phyloP scores from a whole-genome alignment of 2,888 invertebrate species.

The Pandemis heparana region DNA sequence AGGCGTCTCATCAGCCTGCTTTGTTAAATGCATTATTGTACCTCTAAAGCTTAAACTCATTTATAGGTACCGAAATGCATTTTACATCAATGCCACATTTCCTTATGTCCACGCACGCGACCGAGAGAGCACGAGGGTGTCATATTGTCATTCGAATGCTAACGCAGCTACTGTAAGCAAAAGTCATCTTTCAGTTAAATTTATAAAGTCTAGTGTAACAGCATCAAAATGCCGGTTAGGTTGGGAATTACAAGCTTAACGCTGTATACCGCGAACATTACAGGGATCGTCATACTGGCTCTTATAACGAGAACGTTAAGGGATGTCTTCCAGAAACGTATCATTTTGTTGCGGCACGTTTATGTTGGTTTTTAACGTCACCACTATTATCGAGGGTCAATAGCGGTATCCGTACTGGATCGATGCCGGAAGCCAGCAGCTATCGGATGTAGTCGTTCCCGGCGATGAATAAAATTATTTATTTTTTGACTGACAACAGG shows the following conservation, averaged over 20 bases:
- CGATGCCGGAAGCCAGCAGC: slow-evolving; percentile 70
- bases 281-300: slow-evolving; percentile 23
- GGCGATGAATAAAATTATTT: slow-evolving; percentile 55
- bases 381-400: slow-evolving; percentile 69
- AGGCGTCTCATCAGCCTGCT: too few relatives aligned
- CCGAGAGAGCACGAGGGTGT: slow-evolving; percentile 41
- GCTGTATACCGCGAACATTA: slow-evolving; percentile 12
- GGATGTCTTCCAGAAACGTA: slow-evolving; percentile 45
- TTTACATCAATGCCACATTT: slow-evolving; percentile 28
- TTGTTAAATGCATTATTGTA: too few relatives aligned
- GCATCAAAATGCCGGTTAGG: slow-evolving; percentile 11
- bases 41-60: background rate
- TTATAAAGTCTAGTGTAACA: slow-evolving; percentile 6
- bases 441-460: slow-evolving; percentile 61
- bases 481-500: slow-evolving; percentile 53
- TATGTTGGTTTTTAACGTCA: slow-evolving; percentile 50
- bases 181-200: slow-evolving; percentile 15
- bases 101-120: slow-evolving; percentile 42
- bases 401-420: slow-evolving; percentile 68
- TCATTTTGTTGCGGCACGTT: slow-evolving; percentile 52
- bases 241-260: slow-evolving; percentile 34
- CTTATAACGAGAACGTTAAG: slow-evolving; percentile 36
- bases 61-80: slow-evolving; percentile 6
- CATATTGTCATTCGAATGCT: slow-evolving; percentile 31
- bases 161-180: background rate